Conservation (phyloP, 2,888 invertebrate genomes). For the Sinhomidia bicolor region DNA sequence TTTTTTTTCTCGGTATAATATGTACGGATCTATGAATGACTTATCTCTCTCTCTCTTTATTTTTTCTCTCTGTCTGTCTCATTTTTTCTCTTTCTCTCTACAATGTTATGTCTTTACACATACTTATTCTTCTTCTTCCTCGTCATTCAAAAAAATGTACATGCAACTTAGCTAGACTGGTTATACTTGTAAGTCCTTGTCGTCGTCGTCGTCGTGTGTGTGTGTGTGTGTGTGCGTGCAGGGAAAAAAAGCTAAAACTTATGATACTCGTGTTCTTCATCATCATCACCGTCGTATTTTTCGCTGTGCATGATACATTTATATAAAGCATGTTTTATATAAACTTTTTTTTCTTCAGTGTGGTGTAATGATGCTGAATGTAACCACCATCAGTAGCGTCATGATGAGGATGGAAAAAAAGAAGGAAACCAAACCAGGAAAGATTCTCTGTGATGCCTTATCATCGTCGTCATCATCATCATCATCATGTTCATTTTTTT, state of each 20-base stretch:
- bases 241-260: neutral
- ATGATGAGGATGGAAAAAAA: too few relatives aligned
- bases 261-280: neutral
- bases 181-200: too few relatives aligned
- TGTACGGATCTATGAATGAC: conserved; percentile 69
- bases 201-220: too few relatives aligned
- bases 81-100: neutral
- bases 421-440: neutral
- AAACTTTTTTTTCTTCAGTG: neutral
- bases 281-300: neutral
- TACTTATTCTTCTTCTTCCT: too few relatives aligned
- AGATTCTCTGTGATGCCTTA: neutral
- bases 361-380: conserved; percentile 7
- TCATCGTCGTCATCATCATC: too few relatives aligned
- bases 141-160: too few relatives aligned
- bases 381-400: conserved; percentile 9
- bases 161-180: too few relatives aligned
- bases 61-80: neutral
- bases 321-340: conserved; percentile 8
- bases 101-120: neutral
- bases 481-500: neutral
- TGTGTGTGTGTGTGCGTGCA: neutral
- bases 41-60: conserved; percentile 50
- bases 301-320: neutral
- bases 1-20: conserved; percentile 34